Base-by-base conservation (phyloP, 2,113 vertebrate genomes). In the Cavia aperea region DNA sequence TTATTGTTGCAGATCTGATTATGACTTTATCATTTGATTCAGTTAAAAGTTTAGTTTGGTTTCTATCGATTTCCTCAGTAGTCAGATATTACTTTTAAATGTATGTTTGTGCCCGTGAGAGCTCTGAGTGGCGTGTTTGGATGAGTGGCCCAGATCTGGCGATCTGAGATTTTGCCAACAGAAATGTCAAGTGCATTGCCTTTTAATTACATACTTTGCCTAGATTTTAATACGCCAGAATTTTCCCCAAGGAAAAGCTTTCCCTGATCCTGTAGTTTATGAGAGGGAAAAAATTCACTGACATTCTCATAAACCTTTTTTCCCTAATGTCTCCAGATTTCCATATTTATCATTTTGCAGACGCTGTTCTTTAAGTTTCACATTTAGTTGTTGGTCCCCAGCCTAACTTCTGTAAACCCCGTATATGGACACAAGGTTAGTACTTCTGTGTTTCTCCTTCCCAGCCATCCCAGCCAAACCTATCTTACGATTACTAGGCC, bases 111-210 rank as follows among this genome's bases (percentile, higher is more conserved):
- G 29, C 12, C 62, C 18, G 9, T 88, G 56, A 86, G 7, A 88
- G 36, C 56, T 93, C 75, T 93, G 92, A 93, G 78, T 95, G 56
- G 43, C 81, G 26, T 86, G 18, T 92, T 94, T 92, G 87, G 93
- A 86, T 93, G 93, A 78, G 84, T 94, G 85, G 70, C 81, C 79
- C 68, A 85, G 29, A 89, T 91, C 86, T 92, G 62, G 70, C 46
- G 63, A 87, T 94, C 89, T 92, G 65, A 89, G 65, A 94, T 93
- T 94, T 43, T 96, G 89, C 95, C 95, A 95, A 82, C 56, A 95
- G 91, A 96, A 97, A 96, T 94, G 94, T 96, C 96, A 96, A 94
- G 89, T 95, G 70, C 84, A 91, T 94, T 96, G 87, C 93, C 84
- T 95, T 97, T 96, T 95, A 96, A 96, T 97, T 95, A 92, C 66